A percentile compares a stretch with the other conserved stretches of the same genome.
These are phyloP conservation scores for Deilephila porcellus DNA, from an alignment of 2,888 invertebrate genomes.

Conservation along the genomic window DNA sequence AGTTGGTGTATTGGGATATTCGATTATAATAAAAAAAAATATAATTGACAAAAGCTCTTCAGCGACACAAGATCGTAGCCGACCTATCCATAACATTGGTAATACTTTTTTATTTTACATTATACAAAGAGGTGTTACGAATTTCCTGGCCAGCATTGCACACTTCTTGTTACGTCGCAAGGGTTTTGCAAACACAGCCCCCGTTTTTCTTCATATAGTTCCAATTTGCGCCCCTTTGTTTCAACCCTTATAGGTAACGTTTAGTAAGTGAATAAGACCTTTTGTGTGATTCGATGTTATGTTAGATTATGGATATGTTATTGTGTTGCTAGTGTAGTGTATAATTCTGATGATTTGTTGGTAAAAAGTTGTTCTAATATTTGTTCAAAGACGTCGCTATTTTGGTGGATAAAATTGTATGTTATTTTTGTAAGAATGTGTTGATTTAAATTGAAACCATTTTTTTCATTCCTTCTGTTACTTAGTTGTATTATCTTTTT, in stretches of 20 bases:
- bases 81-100: too few species aligned
- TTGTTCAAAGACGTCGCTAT: background rate
- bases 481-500: too few species aligned
- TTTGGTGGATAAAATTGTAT: too few species aligned
- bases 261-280: conserved; percentile 37
- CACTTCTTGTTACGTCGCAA: conserved; percentile 61
- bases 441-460: too few species aligned
- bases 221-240: conserved; percentile 68
- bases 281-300: conserved; percentile 33
- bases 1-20: too few species aligned
- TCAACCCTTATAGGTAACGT: conserved; percentile 41
- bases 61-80: too few species aligned
- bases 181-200: conserved; percentile 62
- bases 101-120: background rate
- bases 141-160: conserved; percentile 48
- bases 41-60: too few species aligned
- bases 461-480: too few species aligned
- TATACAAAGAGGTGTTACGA: background rate
- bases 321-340: background rate
- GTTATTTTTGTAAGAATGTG: too few species aligned
- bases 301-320: background rate
- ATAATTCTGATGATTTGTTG: background rate
- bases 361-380: background rate
- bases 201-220: conserved; percentile 66
- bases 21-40: too few species aligned